Evolutionary conservation across 2,113 vertebrate species (phyloP), one percentile per base, ranked within the genome.

Genomic region (Nestor notabilis): DNA sequence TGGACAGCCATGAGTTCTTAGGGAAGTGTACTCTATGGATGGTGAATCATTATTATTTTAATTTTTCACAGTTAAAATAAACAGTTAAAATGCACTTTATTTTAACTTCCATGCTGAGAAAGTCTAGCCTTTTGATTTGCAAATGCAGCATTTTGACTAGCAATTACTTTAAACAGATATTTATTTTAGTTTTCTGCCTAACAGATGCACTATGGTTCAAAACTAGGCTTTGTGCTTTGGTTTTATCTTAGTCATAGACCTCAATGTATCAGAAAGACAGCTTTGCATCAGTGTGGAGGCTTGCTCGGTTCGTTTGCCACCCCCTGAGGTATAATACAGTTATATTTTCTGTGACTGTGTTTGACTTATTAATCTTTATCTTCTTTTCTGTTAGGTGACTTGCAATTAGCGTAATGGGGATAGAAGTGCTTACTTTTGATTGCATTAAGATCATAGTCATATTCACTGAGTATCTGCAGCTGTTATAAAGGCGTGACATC

Each of bases 211-310:
- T 56, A 11, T 35, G 52, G 66, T 77, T 95, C 11, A 79, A 64
- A 75, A 70, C 23, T 66, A 29, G 16, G 8, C 21, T 47, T 72
- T 64, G n/a, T 58, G 14, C 37, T 69, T 83, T 70, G 11, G 17
- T 93, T 93, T 92, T 79, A 44, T 96, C 98, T 92, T 97, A 99
- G 99, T 97, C 79, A 14, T 99, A 94, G 97, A 98, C 95, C 87
- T 99, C 91, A 99, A 78, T 90, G 98, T 98, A 94, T 98, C 96
- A 49, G 98, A 99, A 75, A 98, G 95, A 17, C 98, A 99, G 52
- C 94, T 99, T 93, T 99, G 98, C 95, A 80, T 99, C 90, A 98
- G 98, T 81, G 39, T 99, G 43, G 98, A 99, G 90, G 96, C 97
- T 71, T 98, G 74, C 83, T 97, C 97, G 5, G 70, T 99, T 94